Evolutionary conservation across 2,797 vertebrate species (phyloP).

Genomic region (Bovichtus variegatus): DNA sequence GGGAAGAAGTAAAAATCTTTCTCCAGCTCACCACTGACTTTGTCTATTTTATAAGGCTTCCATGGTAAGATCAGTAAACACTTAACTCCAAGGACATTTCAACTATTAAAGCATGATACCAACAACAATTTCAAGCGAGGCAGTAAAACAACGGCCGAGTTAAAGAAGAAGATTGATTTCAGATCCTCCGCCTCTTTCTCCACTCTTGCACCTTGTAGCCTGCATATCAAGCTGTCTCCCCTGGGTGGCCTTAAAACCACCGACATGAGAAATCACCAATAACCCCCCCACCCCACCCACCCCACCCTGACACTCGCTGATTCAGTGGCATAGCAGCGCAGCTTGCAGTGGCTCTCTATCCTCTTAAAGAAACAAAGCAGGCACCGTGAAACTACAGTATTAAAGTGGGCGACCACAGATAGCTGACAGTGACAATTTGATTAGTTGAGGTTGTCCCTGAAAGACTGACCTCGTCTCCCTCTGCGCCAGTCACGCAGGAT

Average conservation of each 20-base stretch:
- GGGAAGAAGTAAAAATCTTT: slow-evolving; percentile 35
- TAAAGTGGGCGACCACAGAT: slow-evolving; percentile 57
- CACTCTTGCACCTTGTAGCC: slow-evolving; percentile 44
- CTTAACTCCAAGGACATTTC: slow-evolving; percentile 26
- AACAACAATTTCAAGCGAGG: slow-evolving; percentile 39
- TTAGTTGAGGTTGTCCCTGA: slow-evolving; percentile 60
- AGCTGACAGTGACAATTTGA: slow-evolving; percentile 60
- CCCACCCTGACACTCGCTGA: slow-evolving; percentile 10
- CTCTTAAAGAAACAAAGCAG: slow-evolving; percentile 69
- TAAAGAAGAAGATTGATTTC: slow-evolving; percentile 60
- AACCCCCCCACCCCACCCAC: slow-evolving; percentile 9
- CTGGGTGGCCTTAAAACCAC: slow-evolving; percentile 70
- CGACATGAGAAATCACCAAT: slow-evolving; percentile 74
- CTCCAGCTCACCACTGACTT: not conserved
- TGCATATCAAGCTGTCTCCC: slow-evolving; percentile 63
- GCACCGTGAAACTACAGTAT: slow-evolving; percentile 60
- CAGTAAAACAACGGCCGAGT: slow-evolving; percentile 19
- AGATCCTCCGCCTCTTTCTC: slow-evolving; percentile 30
- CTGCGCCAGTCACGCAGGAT: slow-evolving; percentile 32
- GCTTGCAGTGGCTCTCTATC: slow-evolving; percentile 29
- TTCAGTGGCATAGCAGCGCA: slow-evolving; percentile 36
- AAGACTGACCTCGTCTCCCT: slow-evolving; percentile 31
- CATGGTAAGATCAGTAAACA: slow-evolving; percentile 24
- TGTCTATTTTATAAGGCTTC: not conserved
- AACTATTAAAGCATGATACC: slow-evolving; percentile 27